phyloP scores from a whole-genome alignment of 2,797 vertebrate genomes.

The Cichlasoma orientale region DNA sequence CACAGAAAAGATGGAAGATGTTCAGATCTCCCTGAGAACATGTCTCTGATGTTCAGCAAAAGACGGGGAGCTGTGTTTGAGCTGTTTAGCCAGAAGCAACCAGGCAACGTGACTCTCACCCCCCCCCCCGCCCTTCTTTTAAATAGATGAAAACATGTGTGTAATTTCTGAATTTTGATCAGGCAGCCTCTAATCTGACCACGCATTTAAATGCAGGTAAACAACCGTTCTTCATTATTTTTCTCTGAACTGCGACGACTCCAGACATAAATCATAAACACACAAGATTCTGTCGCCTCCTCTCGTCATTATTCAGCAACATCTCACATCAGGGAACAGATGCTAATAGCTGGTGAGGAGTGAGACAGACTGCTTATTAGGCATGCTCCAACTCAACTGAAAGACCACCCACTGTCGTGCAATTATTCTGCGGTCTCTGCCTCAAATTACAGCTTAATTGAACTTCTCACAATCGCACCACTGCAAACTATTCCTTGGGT shows the following conservation, averaged over 20 bases:
- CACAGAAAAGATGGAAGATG: constrained; percentile 17
- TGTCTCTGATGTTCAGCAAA: constrained; percentile 25
- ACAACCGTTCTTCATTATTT: constrained; percentile 15
- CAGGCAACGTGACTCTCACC: not conserved
- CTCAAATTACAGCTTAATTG: constrained; percentile 69
- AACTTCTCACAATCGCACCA: constrained; percentile 66
- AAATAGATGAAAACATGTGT: not conserved
- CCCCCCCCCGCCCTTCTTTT: not conserved
- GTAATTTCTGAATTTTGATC: not conserved
- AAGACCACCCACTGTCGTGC: constrained; percentile 52
- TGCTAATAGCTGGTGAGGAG: constrained; percentile 52
- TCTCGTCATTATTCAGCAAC: constrained; percentile 55
- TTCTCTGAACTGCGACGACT: constrained; percentile 6
- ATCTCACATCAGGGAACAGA: constrained; percentile 57
- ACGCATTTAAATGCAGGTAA: constrained; percentile 16
- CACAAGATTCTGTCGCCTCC: constrained; percentile 10
- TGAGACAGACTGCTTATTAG: constrained; percentile 60
- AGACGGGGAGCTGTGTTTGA: not conserved
- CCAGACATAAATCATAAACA: constrained; percentile 29
- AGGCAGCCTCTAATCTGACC: not conserved
- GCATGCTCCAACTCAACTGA: constrained; percentile 46
- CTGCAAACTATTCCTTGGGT: constrained; percentile 67
- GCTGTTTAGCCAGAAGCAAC: constrained; percentile 5
- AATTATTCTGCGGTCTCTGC: constrained; percentile 59
- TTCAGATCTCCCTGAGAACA: not conserved